Base-by-base conservation (phyloP, 2,113 vertebrate genomes). In the Melanocharis versteri region DNA sequence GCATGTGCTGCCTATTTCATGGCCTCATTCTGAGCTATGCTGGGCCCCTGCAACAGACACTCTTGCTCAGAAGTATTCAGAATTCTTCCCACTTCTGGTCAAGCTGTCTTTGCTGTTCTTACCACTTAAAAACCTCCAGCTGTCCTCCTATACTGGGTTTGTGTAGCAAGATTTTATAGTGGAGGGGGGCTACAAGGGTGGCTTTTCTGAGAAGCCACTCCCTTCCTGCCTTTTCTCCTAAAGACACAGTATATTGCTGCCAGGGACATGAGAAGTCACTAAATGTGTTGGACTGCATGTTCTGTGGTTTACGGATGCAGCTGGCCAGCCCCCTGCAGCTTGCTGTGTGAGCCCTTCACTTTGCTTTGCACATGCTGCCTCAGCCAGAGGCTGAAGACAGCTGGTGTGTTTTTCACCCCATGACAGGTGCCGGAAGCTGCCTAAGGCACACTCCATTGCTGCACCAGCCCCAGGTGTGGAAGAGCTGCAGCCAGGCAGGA, bases 371-470 rank as follows among this genome's bases (percentile, higher is more conserved):
- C 14, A 15, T 18, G 37, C 45, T 71, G 69, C 66, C 44, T 17
- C 35, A 28, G 44, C 6, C 39, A 26, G 60, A 50, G 20, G 14
- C 0, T 71, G 77, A 19, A 66, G 47, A n/a, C 3, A 50, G 35
- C 81, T 30, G 2, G 4, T 7, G 26, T 66, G 54, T 8, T 89
- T 85, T 54, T 60, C 44, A 27, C 15, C 4, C 26, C n/a, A 0
- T 17, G 12, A 37, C 39, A 68, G 39, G 9, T 66, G 44, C 45
- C 4, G 4, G 68, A 23, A 77, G 72, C 39, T 39, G 39, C n/a
- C n/a, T 15, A 8, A 50, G 64, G 69, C 56, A 7, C 12, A 0
- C 28, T 16, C 4, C 1, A 1, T 10, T 22, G 50, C 65, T 42
- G 21, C 8, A 24, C 19, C 58, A 61, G 40, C 48, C 68, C 33